These are phyloP conservation scores for Parapristionchus giblindavisi DNA, from an alignment of 2,888 invertebrate genomes.

Conservation along the genomic window DNA sequence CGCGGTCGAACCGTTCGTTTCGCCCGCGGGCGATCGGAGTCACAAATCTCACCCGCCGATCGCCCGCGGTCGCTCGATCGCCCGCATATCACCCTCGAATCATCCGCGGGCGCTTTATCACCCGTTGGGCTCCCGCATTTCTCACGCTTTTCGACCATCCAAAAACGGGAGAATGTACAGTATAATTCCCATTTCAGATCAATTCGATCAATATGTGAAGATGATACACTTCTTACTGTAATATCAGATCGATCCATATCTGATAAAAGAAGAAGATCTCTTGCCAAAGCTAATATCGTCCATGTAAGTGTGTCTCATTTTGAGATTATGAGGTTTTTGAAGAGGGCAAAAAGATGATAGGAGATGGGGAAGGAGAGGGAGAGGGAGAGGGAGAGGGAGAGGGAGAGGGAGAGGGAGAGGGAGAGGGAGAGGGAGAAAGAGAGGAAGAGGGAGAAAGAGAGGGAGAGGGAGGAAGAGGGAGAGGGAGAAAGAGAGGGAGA, in stretches of 20 bases:
- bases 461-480: slow-evolving; percentile 5
- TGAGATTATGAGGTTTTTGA: background rate
- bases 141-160: too few relatives aligned
- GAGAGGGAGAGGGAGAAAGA: background rate
- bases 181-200: slow-evolving; percentile 32
- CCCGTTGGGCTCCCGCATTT: too few relatives aligned
- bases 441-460: background rate
- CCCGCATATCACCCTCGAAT: too few relatives aligned
- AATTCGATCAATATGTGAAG: slow-evolving; percentile 25
- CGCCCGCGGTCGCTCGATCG: too few relatives aligned
- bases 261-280: slow-evolving; percentile 57
- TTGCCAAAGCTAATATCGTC: slow-evolving; percentile 55
- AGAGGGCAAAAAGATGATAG: background rate
- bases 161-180: too few relatives aligned
- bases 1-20: too few relatives aligned
- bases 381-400: background rate
- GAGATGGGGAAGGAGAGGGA: slow-evolving; percentile 2
- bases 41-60: too few relatives aligned
- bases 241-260: slow-evolving; percentile 44
- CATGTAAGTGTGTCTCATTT: slow-evolving; percentile 53
- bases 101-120: too few relatives aligned
- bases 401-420: background rate
- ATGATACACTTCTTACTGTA: slow-evolving; percentile 22
- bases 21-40: too few relatives aligned
- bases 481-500: background rate